Base-by-base conservation (phyloP, 2,113 vertebrate species). In the Nothoprocta perdicaria region DNA sequence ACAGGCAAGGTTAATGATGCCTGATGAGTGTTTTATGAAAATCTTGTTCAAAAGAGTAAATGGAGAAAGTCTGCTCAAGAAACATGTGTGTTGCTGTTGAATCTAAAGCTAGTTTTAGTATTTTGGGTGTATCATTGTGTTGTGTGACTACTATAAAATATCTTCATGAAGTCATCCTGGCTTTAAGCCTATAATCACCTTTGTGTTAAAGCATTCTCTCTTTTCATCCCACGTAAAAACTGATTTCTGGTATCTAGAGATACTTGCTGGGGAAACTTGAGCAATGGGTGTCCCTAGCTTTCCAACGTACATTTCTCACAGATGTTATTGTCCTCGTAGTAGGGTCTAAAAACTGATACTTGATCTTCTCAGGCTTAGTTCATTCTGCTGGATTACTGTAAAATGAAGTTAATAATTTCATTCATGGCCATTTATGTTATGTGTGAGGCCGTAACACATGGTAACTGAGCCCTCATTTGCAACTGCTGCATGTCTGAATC, bases 211-310 rank as follows among this genome's bases (percentile, higher is more conserved):
- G 1, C 10, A 62, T 29, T 18, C 3, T 73, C 2, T 12, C 7
- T 81, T 89, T 60, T 14, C 14, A 79, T 33, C 6, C 5, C 26
- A 67, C 45, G 52, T 24, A 43, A 5, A 6, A 52, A 75, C 10
- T 6, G 7, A 5, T 57, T 66, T 71, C 9, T 6, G 7, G 2
- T 23, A 31, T 21, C 8, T 27, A 21, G 21, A 7, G 31, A 19
- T 57, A 27, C 4, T 50, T 0, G 0, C 5, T 69, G 15, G 10
- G 14, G 12, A 41, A 46, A 46, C 24, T 77, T 4, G 43, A 10
- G 33, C 23, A 77, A 46, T 15, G 7, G 12, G 27, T 41, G 2
- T 1, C 6, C 3, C 57, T 45, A 50, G 1, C 17, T 46, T 11
- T 74, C 40, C 15, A 61, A 80, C 55, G 5, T n/a, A 0, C 55